Conservation (phyloP, 2,113 vertebrate genomes). For the Ptilonorhynchus violaceus region DNA sequence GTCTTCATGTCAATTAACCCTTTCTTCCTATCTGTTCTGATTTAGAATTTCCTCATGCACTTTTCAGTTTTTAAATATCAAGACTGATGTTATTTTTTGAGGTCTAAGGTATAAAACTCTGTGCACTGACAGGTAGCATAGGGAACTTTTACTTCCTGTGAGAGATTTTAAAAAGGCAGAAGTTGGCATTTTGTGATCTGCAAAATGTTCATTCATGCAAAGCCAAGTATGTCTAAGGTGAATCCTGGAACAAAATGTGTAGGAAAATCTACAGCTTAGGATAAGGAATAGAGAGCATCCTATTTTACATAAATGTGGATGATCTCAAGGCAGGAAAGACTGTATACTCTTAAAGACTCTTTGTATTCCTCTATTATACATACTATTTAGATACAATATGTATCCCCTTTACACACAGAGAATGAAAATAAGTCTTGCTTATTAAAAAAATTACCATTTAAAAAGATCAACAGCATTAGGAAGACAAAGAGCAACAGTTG, state of each 20-base stretch:
- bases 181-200: not conserved
- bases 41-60: not conserved
- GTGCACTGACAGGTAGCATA: not conserved
- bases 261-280: not conserved
- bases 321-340: not conserved
- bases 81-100: not conserved
- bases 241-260: not conserved
- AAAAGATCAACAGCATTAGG: not conserved
- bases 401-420: not conserved
- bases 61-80: not conserved
- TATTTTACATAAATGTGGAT: not conserved
- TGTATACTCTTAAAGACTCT: not conserved
- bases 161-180: not conserved
- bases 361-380: not conserved
- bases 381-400: not conserved
- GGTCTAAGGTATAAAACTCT: not conserved
- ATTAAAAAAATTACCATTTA: not conserved
- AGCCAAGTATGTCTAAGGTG: not conserved
- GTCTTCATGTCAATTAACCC: slow-evolving; percentile 7
- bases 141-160: not conserved
- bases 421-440: not conserved
- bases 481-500: slow-evolving; percentile 24
- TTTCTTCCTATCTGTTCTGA: not conserved
- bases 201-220: not conserved
- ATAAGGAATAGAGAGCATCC: not conserved